A percentile compares a stretch with the other conserved stretches of the same genome.
Evolutionary conservation across 2,797 vertebrate genomes (phyloP).

Genomic region (Darevskia mixta): DNA sequence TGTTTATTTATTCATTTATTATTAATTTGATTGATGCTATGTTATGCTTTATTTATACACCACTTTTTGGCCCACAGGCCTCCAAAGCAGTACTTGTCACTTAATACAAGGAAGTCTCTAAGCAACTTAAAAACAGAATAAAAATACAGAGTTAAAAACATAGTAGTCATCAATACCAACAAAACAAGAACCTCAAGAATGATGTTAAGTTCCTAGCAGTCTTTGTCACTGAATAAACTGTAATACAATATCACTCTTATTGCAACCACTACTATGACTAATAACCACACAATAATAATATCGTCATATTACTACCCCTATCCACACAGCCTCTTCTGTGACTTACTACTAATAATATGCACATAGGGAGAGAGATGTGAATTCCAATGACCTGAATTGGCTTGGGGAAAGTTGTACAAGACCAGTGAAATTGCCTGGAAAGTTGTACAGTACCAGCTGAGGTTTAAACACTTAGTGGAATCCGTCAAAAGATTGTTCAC

Average conservation of each 20-base stretch:
- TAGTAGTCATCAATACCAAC: too few species aligned
- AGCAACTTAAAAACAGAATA: too few species aligned
- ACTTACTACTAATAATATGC: not conserved
- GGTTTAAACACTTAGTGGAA: not conserved
- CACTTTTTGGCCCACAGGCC: too few species aligned
- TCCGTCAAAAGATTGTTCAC: not conserved
- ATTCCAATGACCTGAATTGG: not conserved
- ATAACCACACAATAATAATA: constrained; percentile 4
- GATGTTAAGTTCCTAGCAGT: not conserved
- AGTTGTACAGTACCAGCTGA: not conserved
- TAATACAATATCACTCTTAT: not conserved
- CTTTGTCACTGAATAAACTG: not conserved
- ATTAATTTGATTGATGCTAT: too few species aligned
- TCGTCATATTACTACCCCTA: not conserved
- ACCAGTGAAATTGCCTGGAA: not conserved
- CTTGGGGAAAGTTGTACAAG: not conserved
- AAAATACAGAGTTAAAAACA: too few species aligned
- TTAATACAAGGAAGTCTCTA: too few species aligned
- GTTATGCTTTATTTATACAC: not conserved
- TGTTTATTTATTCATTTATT: too few species aligned
- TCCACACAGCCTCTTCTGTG: not conserved
- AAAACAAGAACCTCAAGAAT: not conserved
- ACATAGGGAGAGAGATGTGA: not conserved
- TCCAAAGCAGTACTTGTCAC: too few species aligned
- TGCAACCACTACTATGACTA: not conserved